A percentile compares a stretch with the other conserved stretches of the same genome.
Evolutionary conservation across 2,888 invertebrate species (phyloP).

Genomic region (Calameuta idolon): DNA sequence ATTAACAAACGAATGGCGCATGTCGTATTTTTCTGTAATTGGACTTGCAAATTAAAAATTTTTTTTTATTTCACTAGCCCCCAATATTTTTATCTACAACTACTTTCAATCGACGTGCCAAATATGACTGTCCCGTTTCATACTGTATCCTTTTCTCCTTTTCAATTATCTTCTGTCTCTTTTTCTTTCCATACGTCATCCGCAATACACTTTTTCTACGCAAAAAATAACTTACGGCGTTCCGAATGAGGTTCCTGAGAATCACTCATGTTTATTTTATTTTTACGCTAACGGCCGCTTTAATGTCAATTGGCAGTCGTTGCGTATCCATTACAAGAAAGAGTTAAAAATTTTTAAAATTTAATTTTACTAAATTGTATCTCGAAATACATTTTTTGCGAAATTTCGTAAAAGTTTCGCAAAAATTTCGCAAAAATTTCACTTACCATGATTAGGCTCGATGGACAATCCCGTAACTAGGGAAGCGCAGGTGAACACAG

Average conservation of each 20-base stretch:
- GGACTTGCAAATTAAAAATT: neutral
- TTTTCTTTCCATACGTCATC: neutral
- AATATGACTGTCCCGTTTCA: neutral
- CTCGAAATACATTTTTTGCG: neutral
- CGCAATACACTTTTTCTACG: neutral
- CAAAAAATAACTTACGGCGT: neutral
- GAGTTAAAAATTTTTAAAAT: neutral
- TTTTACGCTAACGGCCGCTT: neutral
- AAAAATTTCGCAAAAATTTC: neutral
- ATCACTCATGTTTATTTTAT: neutral
- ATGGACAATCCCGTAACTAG: neutral
- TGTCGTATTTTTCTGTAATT: neutral
- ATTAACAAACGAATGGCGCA: neutral
- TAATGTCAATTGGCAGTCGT: neutral
- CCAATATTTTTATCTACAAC: neutral
- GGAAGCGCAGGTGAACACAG: neutral
- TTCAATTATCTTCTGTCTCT: neutral
- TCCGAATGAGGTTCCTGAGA: neutral
- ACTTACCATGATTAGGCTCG: constrained; percentile 1
- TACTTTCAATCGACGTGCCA: neutral
- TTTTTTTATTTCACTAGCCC: neutral
- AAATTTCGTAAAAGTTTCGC: neutral
- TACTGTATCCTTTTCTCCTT: neutral
- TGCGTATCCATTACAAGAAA: neutral
- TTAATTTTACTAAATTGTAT: neutral